Evolutionary conservation across 2,888 invertebrate genomes (phyloP).

Genomic region (Andrena flavipes): DNA sequence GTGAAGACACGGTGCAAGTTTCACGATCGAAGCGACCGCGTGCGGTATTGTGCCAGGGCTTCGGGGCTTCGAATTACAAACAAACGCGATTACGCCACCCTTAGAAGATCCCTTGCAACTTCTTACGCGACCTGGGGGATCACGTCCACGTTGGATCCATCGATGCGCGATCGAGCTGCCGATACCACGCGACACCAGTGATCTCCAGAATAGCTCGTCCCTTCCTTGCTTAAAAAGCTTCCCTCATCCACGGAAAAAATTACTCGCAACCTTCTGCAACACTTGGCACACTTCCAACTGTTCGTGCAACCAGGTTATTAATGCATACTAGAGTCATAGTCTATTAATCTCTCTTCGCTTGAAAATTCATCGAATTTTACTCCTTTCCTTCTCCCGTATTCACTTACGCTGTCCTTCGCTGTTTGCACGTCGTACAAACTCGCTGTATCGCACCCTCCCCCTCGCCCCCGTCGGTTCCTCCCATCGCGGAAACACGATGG

Average conservation of each 20-base stretch:
- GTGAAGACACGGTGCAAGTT: constrained; percentile 34
- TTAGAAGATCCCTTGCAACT: constrained; percentile 47
- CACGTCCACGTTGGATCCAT: constrained; percentile 51
- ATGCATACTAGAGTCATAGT: too few relatives aligned
- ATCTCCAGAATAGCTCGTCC: constrained; percentile 14
- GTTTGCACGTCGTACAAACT: not conserved
- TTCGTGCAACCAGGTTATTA: too few relatives aligned
- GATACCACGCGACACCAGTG: constrained; percentile 17
- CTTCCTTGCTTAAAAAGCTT: not conserved
- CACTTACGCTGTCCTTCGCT: not conserved
- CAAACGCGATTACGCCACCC: constrained; percentile 79
- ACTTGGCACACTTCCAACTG: too few relatives aligned
- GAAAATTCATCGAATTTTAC: too few relatives aligned
- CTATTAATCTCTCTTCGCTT: too few relatives aligned
- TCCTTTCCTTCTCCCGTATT: not conserved
- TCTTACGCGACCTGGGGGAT: constrained; percentile 44
- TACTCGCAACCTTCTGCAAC: not conserved
- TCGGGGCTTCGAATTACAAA: constrained; percentile 81
- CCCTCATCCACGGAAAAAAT: not conserved
- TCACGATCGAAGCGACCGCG: constrained; percentile 58
- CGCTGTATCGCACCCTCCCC: constrained; percentile 2
- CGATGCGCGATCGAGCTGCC: constrained; percentile 43
- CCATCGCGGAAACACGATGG: constrained; percentile 32
- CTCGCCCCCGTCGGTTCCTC: constrained; percentile 15
- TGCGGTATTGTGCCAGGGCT: constrained; percentile 75